These are phyloP conservation scores for Buathra laborator DNA, from an alignment of 2,888 invertebrate species.

Conservation along the genomic window DNA sequence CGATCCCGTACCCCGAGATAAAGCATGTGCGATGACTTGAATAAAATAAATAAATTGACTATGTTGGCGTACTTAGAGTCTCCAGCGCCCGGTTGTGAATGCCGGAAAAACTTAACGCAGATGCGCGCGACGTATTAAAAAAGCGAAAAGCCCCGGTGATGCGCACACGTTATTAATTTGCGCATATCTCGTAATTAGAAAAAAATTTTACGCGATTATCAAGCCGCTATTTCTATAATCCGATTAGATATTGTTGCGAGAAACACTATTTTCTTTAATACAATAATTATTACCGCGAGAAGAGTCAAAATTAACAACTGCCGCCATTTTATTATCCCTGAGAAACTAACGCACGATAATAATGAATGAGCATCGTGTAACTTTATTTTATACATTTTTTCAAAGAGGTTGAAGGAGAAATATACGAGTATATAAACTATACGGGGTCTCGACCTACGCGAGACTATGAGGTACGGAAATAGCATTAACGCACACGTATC, in stretches of 20 bases:
- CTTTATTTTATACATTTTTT: background rate
- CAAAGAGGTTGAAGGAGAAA: conserved; percentile 1
- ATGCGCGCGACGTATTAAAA: background rate
- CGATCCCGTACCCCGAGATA: conserved; percentile 48
- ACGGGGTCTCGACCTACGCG: conserved; percentile 61
- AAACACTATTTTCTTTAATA: background rate
- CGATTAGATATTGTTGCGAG: conserved; percentile 12
- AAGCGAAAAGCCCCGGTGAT: background rate
- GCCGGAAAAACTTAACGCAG: conserved; percentile 9
- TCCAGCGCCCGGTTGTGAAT: background rate
- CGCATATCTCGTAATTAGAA: background rate
- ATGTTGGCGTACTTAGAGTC: background rate
- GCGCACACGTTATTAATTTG: background rate
- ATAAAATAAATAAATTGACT: conserved; percentile 31
- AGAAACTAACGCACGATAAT: too few species aligned
- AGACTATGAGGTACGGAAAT: conserved; percentile 68
- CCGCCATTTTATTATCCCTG: too few species aligned
- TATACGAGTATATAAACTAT: conserved; percentile 7
- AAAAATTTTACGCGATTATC: background rate
- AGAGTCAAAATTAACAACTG: too few species aligned
- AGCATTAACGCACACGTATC: conserved; percentile 69
- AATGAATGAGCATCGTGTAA: background rate
- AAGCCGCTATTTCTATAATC: conserved; percentile 12
- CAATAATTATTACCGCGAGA: too few species aligned
- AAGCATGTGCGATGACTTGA: conserved; percentile 29